Percentiles rank a stretch among this genome's conserved stretches.
phyloP scores from a whole-genome alignment of 2,797 vertebrate species.

The Lutra lutra region DNA sequence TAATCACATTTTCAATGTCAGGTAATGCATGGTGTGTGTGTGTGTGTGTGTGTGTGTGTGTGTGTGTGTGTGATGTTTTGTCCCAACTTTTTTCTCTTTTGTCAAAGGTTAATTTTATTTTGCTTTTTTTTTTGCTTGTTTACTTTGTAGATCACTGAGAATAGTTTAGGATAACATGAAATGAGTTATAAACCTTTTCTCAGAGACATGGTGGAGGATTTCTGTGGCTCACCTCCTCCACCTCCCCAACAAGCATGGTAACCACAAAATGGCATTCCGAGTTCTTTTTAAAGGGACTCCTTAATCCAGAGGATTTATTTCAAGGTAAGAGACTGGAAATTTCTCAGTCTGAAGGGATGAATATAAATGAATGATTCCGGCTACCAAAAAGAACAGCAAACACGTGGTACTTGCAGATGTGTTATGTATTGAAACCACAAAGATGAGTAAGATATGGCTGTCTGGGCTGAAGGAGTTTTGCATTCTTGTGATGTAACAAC shows the following conservation, averaged over 20 bases:
- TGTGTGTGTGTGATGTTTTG: not conserved
- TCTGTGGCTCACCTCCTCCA: not conserved
- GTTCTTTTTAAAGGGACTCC: constrained; percentile 11
- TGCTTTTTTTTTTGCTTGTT: not conserved
- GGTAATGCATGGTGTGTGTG: not conserved
- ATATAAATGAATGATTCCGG: not conserved
- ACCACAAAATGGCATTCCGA: not conserved
- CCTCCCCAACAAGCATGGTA: not conserved
- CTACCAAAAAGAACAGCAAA: not conserved
- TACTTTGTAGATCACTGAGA: not conserved
- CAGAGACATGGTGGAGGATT: not conserved
- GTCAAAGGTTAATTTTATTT: not conserved
- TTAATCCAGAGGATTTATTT: not conserved
- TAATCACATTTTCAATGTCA: not conserved
- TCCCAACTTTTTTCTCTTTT: not conserved
- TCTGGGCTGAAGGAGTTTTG: not conserved
- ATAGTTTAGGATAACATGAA: not conserved
- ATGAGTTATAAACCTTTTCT: not conserved
- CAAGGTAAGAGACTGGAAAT: not conserved
- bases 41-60: not conserved
- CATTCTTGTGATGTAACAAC: not conserved
- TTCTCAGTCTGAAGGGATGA: not conserved
- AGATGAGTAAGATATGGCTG: not conserved
- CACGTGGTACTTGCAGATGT: not conserved
- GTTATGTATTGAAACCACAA: not conserved